Base-by-base conservation (phyloP, 1,140 invertebrate species). In the Megalopta genalis region DNA sequence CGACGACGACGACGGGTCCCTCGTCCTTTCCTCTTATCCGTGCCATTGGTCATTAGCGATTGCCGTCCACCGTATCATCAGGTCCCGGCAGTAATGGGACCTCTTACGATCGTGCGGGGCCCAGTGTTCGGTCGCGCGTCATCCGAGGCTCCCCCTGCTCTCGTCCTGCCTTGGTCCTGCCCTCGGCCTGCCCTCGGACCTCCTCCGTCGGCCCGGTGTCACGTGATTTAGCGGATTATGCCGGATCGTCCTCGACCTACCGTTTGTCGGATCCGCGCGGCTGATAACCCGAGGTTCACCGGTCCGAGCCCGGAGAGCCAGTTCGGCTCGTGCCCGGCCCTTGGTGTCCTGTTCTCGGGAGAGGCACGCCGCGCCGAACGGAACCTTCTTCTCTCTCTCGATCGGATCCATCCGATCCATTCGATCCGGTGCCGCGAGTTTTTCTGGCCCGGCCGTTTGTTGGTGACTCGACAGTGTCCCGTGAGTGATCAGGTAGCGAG, bases 21-120 rank as follows among this genome's bases (percentile, higher is more conserved):
- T 39, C 49, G 72, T 83, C 64, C 76, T 86, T 76, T 83, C 83
- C 83, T 85, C 70, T 88, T 82, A 88, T 88, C 88, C 85, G 86
- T 84, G 79, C 82, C 86, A 88, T 87, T 87, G 86, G 86, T 83
- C 86, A 87, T 88, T 88, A 88, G 85, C 85, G 83, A 89, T 78
- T 78, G 77, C 74, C 83, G 83, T 81, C 66, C 86, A 80, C 75
- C 82, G 76, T 88, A 87, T 88, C 83, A 86, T 85, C 80, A 82
- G 76, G 86, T 77, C 66, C 71, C 77, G 49, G 69, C 85, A 63
- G 86, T 87, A 87, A 88, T 87, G 81, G 86, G 80, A 75, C 82
- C 86, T 85, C 80, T 87, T 83, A 82, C 81, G 68, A 77, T 75
- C 76, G 76, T 52, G 32, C 60, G 72, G 70, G 82, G 42, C 69